A percentile compares a stretch with the other conserved stretches of the same genome.
These are phyloP conservation scores for Drosophila littoralis DNA, from an alignment of 1,140 invertebrate genomes.

Conservation along the genomic window DNA sequence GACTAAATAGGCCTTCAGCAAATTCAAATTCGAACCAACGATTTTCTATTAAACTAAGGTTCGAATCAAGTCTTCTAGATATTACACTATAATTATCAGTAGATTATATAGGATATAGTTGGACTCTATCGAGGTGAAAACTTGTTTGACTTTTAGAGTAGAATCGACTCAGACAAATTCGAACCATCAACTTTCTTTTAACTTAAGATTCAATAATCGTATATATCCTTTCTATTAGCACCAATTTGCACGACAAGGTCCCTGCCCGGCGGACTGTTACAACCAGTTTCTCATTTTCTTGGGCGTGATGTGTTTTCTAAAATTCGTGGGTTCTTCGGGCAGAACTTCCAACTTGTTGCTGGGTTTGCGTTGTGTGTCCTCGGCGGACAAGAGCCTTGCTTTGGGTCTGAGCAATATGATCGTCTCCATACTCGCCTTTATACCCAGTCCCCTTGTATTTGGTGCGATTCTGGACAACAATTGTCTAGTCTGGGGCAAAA, in stretches of 20 bases:
- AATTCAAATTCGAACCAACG: too few relatives aligned
- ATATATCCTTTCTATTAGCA: slow-evolving; percentile 11
- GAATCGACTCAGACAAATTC: too few relatives aligned
- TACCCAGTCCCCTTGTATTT: slow-evolving; percentile 91
- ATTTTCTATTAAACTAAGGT: too few relatives aligned
- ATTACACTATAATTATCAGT: too few relatives aligned
- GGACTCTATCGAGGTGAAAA: too few relatives aligned
- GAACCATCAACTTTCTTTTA: too few relatives aligned
- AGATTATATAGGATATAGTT: too few relatives aligned
- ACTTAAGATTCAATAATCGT: too few relatives aligned
- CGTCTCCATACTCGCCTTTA: slow-evolving; percentile 88
- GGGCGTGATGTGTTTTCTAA: slow-evolving; percentile 87
- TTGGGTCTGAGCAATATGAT: slow-evolving; percentile 88
- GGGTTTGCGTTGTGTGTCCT: slow-evolving; percentile 88
- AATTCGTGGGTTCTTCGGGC: slow-evolving; percentile 88
- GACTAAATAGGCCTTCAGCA: too few relatives aligned
- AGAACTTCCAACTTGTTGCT: slow-evolving; percentile 88
- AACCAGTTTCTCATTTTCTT: slow-evolving; percentile 88
- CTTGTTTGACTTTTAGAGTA: too few relatives aligned
- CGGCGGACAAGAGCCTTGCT: slow-evolving; percentile 88
- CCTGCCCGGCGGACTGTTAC: slow-evolving; percentile 88
- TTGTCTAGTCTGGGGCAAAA: slow-evolving; percentile 91
- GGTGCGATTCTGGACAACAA: slow-evolving; percentile 89
- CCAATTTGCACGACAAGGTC: slow-evolving; percentile 84
- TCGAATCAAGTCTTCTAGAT: too few relatives aligned